Conservation (phyloP, 64 coral and sea anemone species). For the Stichodactyla helianthus region DNA sequence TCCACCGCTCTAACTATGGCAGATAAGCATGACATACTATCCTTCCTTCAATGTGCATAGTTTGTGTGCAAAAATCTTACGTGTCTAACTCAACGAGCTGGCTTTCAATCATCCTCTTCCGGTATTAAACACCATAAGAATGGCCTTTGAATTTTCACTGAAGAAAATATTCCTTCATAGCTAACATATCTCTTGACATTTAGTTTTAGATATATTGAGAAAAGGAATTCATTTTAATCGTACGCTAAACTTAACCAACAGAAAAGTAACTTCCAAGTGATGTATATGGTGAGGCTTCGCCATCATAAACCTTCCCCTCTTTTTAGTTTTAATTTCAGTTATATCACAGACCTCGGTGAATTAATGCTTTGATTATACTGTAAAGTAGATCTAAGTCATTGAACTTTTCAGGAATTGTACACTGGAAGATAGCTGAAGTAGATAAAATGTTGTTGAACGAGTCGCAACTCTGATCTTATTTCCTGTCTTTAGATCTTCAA, state of each 20-base stretch:
- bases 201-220: background rate
- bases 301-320: background rate
- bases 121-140: background rate
- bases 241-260: background rate
- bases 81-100: background rate
- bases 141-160: background rate
- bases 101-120: conserved; percentile 2
- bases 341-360: background rate
- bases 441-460: background rate
- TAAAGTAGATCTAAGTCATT: background rate
- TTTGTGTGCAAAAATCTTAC: background rate
- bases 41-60: background rate
- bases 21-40: background rate
- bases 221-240: background rate
- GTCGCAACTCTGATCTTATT: background rate
- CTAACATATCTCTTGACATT: background rate
- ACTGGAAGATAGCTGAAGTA: background rate
- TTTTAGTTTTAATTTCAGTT: background rate
- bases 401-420: background rate
- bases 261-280: background rate
- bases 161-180: background rate
- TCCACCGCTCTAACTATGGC: background rate
- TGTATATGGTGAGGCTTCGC: background rate
- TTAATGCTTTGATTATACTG: background rate
- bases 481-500: background rate